Evolutionary conservation across 2,797 vertebrate genomes (phyloP), one percentile per base, ranked within the genome.

Genomic region (Trachops cirrhosus): DNA sequence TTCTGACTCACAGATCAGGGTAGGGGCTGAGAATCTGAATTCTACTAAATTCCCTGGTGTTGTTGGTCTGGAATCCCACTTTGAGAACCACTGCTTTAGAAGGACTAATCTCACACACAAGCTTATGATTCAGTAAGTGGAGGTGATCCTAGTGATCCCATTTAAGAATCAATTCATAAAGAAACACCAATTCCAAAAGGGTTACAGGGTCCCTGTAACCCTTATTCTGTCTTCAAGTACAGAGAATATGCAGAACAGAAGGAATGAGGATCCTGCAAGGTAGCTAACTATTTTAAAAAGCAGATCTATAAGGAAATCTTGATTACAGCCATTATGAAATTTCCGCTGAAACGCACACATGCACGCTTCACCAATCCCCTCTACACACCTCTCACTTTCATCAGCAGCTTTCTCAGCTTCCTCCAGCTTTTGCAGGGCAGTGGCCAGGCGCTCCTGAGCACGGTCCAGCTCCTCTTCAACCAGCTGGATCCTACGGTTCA

Each of bases 401-500:
- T 99, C 99, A 0, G 99, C 99, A 0, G 98, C 98, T 88, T 99
- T 99, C 98, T 99, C 99, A 0, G 99, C 99, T 96, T 99, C 99
- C 39, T 99, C 99, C 96, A 99, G 98, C 94, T 99, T 99, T 59
- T 98, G 99, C 96, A 99, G 98, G 10, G 99, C 99, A 0, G 99
- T 98, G 78, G 98, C 97, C 7, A 99, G 99, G 57, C 99, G 98
- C 96, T 99, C 99, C 98, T 99, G 99, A 68, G 98, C 98, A 3
- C 99, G 98, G 97, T 99, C 99, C 98, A 99, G 96, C 86, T 99
- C 99, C 90, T 99, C 99, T 97, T 99, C 99, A 0, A 99, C 98
- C 93, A 99, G 98, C 98, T 99, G 99, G 98, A 99, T 99, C 16
- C 99, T 99, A 5, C 99, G 99, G 86, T 98, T 98, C 97, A 99